A percentile compares a stretch with the other conserved stretches of the same genome.
phyloP scores from a whole-genome alignment of 2,113 vertebrate species.

The Plecotus auritus region DNA sequence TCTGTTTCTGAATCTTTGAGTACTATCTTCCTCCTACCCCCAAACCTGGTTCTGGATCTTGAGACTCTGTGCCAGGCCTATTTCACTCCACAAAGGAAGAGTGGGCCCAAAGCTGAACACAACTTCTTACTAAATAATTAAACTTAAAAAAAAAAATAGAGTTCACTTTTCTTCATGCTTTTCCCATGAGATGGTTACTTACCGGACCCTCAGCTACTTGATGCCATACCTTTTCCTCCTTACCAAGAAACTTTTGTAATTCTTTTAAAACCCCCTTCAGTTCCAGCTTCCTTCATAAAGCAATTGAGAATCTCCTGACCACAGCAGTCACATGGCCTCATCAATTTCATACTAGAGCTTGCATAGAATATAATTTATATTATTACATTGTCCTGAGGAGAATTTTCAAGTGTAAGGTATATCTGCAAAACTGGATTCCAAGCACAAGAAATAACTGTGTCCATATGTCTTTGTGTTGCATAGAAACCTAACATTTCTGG shows the following conservation, averaged over 20 bases:
- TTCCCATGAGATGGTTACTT: not conserved
- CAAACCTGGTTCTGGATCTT: not conserved
- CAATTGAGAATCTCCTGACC: not conserved
- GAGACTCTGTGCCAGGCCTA: not conserved
- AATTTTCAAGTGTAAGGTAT: not conserved
- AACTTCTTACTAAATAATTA: not conserved
- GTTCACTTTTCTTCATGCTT: not conserved
- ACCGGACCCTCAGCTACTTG: not conserved
- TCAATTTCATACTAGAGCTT: not conserved
- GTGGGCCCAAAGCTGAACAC: not conserved
- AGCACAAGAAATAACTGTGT: not conserved
- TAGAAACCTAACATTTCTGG: not conserved
- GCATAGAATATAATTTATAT: not conserved
- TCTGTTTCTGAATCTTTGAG: not conserved
- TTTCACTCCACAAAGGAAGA: not conserved
- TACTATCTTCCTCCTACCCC: not conserved
- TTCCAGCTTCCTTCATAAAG: not conserved
- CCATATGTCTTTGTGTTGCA: not conserved
- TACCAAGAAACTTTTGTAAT: not conserved
- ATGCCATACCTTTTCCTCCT: not conserved
- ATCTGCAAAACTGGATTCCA: not conserved
- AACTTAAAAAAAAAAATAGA: not conserved
- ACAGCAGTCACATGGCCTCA: not conserved
- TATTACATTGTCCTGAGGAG: not conserved
- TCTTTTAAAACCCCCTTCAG: not conserved